phyloP scores from a whole-genome alignment of 2,113 vertebrate genomes.

The Paralichthys olivaceus region DNA sequence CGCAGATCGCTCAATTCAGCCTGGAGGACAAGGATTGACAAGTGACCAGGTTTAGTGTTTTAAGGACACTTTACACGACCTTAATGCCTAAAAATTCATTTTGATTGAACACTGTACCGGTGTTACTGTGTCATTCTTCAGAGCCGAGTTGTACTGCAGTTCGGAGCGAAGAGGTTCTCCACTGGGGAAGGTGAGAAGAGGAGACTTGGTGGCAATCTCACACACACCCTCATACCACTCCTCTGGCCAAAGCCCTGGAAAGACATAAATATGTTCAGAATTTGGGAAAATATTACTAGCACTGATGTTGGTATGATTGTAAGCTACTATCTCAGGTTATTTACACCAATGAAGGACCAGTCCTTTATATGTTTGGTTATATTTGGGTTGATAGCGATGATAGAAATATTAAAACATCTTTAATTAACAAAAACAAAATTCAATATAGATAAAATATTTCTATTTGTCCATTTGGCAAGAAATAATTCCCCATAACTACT shows the following conservation, averaged over 20 bases:
- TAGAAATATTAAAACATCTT: not conserved
- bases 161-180: constrained; percentile 96
- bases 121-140: constrained; percentile 97
- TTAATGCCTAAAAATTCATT: not conserved
- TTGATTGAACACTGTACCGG: constrained; percentile 78
- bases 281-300: not conserved
- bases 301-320: not conserved
- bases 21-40: constrained; percentile 70
- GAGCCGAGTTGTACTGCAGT: constrained; percentile 96
- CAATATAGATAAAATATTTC: not conserved
- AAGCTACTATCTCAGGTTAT: not conserved
- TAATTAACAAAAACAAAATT: not conserved
- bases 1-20: constrained; percentile 92
- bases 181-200: constrained; percentile 95
- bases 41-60: not conserved
- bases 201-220: constrained; percentile 96
- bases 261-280: constrained; percentile 1
- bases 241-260: constrained; percentile 94
- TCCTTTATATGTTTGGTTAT: not conserved
- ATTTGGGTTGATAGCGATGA: not conserved
- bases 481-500: not conserved
- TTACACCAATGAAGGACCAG: not conserved
- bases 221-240: constrained; percentile 98
- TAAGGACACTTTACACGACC: not conserved
- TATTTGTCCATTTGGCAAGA: not conserved